These are phyloP conservation scores for Sparidentex hasta DNA, from an alignment of 2,797 vertebrate genomes.

Conservation along the genomic window DNA sequence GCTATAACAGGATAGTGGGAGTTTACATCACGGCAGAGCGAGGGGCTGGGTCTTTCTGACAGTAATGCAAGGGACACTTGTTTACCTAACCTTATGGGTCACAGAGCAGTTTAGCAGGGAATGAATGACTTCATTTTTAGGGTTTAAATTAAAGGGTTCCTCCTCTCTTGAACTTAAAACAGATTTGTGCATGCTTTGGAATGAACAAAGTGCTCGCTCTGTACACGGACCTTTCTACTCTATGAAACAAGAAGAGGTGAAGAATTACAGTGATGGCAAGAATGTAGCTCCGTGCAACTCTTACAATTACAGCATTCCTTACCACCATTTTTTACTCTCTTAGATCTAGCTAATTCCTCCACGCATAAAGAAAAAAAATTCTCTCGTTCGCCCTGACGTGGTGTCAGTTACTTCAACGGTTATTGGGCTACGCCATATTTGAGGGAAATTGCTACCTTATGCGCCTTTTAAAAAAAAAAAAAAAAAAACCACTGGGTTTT, in stretches of 20 bases:
- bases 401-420: slow-evolving; percentile 81
- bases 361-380: slow-evolving; percentile 40
- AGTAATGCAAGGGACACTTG: slow-evolving; percentile 84
- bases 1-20: slow-evolving; percentile 80
- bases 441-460: slow-evolving; percentile 86
- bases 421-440: slow-evolving; percentile 83
- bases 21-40: slow-evolving; percentile 78
- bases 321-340: slow-evolving; percentile 28
- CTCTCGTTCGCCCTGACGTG: slow-evolving; percentile 70
- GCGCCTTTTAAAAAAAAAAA: slow-evolving; percentile 75
- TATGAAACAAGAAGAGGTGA: slow-evolving; percentile 61
- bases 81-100: slow-evolving; percentile 85
- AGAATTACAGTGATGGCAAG: slow-evolving; percentile 57
- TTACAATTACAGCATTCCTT: slow-evolving; percentile 45
- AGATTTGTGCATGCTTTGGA: slow-evolving; percentile 82
- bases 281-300: slow-evolving; percentile 38
- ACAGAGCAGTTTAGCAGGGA: slow-evolving; percentile 80
- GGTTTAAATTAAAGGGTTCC: slow-evolving; percentile 87
- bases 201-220: slow-evolving; percentile 79
- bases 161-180: slow-evolving; percentile 85
- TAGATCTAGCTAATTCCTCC: slow-evolving; percentile 46
- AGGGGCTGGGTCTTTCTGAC: slow-evolving; percentile 80
- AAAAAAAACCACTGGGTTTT: slow-evolving; percentile 67
- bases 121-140: slow-evolving; percentile 87
- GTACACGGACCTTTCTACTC: slow-evolving; percentile 55